Evolutionary conservation across 2,113 vertebrate species (phyloP), one percentile per base, ranked within the genome.

Genomic region (Egretta garzetta): DNA sequence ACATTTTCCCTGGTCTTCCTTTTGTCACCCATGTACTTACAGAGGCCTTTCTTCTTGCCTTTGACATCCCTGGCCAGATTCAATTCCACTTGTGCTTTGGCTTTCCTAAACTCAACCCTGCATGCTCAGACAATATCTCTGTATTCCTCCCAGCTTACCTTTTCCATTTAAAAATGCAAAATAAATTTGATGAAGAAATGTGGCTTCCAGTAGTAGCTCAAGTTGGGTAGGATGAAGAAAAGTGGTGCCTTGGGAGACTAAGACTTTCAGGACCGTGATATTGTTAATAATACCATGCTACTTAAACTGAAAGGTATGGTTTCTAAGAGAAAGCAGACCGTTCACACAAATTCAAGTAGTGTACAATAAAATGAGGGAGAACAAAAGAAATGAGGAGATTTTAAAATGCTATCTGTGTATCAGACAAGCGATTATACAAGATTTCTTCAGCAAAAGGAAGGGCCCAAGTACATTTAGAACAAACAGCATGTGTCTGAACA

Each of bases 71-170:
- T 20, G 30, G 6, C 9, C 22, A 14, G 2, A 4, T 55, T 22
- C 11, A 52, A 63, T n/a, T 47, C 15, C 16, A 30, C 8, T 30
- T 73, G 28, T 15, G 11, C 12, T 58, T 77, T 77, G 33, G 16
- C 16, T 90, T 90, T 73, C 33, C 49, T 68, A 20, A n/a, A 47
- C 9, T 39, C 14, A 53, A 8, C 4, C 4, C 20, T 53, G 23
- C 1, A 4, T 37, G 32, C 21, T 88, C 1, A 1, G 17, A n/a
- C 12, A 68, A 4, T 14, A 26, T 12, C 43, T 39, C 37, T 39
- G 37, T 39, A 39, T 39, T 39, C 37, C 37, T 39, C 2, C 0
- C 3, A 58, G 14, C 5, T 26, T 22, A 32, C 5, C 1, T 14
- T 85, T 80, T 39, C 20, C 9, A 17, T 28, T 67, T 64, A 63